Evolutionary conservation across 2,797 vertebrate genomes (phyloP).

Genomic region (Iguana delicatissima): DNA sequence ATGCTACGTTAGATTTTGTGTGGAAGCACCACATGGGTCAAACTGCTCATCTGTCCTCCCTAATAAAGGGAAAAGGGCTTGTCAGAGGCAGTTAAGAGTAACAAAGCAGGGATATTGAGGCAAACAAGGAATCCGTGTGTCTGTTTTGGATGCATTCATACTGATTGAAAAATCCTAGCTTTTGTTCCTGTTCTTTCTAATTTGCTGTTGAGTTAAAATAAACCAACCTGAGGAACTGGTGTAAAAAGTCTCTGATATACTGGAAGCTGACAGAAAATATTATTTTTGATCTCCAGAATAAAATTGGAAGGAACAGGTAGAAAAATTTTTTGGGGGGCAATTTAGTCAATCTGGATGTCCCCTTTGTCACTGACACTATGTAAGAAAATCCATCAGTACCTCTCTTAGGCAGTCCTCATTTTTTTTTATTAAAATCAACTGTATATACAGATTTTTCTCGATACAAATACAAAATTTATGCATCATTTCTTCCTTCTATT

Average conservation of each 20-base stretch:
- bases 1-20: constrained; percentile 66
- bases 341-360: background rate
- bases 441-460: too few species aligned
- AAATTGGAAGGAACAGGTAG: too few species aligned
- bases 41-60: constrained; percentile 55
- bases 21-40: constrained; percentile 54
- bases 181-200: too few species aligned
- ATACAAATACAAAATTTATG: too few species aligned
- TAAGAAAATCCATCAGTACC: background rate
- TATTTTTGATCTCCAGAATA: too few species aligned
- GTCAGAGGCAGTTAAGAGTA: constrained; percentile 38
- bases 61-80: constrained; percentile 57
- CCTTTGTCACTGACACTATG: background rate
- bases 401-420: background rate
- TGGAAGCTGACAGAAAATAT: too few species aligned
- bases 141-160: background rate
- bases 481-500: too few species aligned
- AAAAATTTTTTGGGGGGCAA: background rate
- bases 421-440: too few species aligned
- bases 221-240: too few species aligned
- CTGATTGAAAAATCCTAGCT: too few species aligned
- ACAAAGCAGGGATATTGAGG: background rate
- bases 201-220: too few species aligned
- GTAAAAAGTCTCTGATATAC: too few species aligned
- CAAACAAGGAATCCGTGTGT: background rate